Base-by-base conservation (phyloP, 64 coral and sea anemone genomes). In the Actinia equina region DNA sequence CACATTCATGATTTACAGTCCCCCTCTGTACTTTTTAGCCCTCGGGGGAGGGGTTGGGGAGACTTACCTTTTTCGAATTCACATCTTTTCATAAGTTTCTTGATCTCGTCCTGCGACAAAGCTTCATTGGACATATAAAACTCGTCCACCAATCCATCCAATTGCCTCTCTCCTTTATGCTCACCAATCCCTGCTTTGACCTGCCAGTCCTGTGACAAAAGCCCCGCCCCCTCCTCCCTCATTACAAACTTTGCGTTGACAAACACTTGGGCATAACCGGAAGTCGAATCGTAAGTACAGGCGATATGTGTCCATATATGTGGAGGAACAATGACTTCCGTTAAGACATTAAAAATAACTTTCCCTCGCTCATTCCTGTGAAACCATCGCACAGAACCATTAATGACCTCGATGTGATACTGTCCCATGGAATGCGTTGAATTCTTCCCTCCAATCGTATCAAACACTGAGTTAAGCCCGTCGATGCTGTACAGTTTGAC, bases 201-300 rank as follows among this genome's bases (percentile, higher is more conserved):
- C 23, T 94, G 83, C 96, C 96, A 98, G 77, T 98, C 96, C 88
- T 98, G 96, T 3, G 93, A 95, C 81, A 98, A 90, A n/a, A 83
- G 49, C n/a, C 96, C 96, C n/a, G 85, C 61, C 14, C 95, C 95
- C 60, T 94, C 94, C 57, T 88, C 91, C 57, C 88, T 90, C 86
- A 92, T 83, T 44, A 95, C 85, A 93, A 95, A 95, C 51, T 99
- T 99, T 19, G 93, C 97, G 70, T 99, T 99, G 25, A 99, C 93
- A 86, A 87, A 99, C 10, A 95, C 91, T 37, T 95, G 90, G 15
- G 93, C 91, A 22, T 92, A 93, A 15, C 89, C 86, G 77, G 86
- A 67, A 25, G 80, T 76, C 7, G 93, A 87, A 19, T 93, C 93
- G 59, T 99, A 99, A 0, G 93, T 93, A 25, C 90, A 92, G 0